Conservation (phyloP, 2,888 invertebrate genomes). For the Cerceris rybyensis region DNA sequence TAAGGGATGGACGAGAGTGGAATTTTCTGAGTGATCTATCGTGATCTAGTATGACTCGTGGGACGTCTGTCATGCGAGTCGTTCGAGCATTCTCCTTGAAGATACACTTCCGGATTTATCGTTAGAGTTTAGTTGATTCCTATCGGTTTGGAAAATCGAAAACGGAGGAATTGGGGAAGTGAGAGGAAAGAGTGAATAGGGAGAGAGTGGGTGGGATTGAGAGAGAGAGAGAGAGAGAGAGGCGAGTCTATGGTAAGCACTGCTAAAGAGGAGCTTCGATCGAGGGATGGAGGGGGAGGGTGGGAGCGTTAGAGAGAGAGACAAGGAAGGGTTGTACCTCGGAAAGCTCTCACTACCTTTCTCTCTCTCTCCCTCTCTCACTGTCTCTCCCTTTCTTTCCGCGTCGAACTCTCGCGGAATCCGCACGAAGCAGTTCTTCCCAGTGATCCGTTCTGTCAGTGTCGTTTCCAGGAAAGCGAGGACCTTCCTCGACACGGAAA, state of each 20-base stretch:
- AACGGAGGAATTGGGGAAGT: constrained; percentile 1
- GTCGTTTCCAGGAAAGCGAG: constrained; percentile 62
- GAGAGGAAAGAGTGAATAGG: constrained; percentile 3
- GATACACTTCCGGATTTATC: neutral
- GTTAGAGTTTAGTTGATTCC: neutral
- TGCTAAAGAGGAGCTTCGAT: constrained; percentile 72
- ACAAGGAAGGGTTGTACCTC: constrained; percentile 53
- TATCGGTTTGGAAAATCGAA: constrained; percentile 25
- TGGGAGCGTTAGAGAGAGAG: constrained; percentile 44
- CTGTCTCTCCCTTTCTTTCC: constrained; percentile 37
- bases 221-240: constrained; percentile 36
- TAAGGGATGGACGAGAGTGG: constrained; percentile 11
- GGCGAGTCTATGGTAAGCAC: constrained; percentile 80
- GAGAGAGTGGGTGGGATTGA: constrained; percentile 32
- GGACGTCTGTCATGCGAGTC: neutral
- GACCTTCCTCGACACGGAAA: constrained; percentile 32
- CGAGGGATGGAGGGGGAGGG: constrained; percentile 59
- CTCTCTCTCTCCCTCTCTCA: constrained; percentile 37
- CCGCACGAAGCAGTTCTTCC: constrained; percentile 72
- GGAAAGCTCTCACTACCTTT: constrained; percentile 46
- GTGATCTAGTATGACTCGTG: neutral
- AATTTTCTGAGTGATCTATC: constrained; percentile 35
- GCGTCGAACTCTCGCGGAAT: constrained; percentile 50
- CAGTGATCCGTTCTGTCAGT: constrained; percentile 76
- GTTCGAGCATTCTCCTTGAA: neutral